These are phyloP conservation scores for Leptosomus discolor DNA, from an alignment of 2,113 vertebrate species.

Conservation along the genomic window DNA sequence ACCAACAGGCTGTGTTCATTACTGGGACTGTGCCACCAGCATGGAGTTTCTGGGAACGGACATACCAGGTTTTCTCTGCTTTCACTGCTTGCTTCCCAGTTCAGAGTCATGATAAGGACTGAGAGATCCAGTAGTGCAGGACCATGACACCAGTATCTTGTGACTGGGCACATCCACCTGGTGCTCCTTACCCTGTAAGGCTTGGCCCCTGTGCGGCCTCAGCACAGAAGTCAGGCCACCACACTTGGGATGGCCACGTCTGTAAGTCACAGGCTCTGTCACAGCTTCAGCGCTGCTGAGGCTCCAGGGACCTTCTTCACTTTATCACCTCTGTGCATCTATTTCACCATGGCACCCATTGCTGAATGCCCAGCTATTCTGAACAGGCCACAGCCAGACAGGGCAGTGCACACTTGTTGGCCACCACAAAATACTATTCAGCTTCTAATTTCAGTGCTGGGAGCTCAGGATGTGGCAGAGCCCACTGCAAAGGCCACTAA, in stretches of 20 bases:
- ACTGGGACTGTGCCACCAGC: neutral
- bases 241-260: neutral
- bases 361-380: neutral
- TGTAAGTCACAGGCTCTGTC: neutral
- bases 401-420: neutral
- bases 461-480: neutral
- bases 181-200: neutral
- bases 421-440: neutral
- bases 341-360: neutral
- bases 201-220: neutral
- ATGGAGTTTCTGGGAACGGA: neutral
- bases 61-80: neutral
- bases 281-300: neutral
- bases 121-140: neutral
- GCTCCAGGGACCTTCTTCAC: neutral
- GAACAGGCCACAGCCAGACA: neutral
- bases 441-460: neutral
- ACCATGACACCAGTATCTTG: neutral
- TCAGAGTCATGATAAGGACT: neutral
- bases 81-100: neutral
- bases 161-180: neutral
- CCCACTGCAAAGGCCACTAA: neutral
- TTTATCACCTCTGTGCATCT: neutral
- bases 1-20: neutral
- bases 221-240: neutral